phyloP scores from a whole-genome alignment of 2,113 vertebrate species.

The Oenanthe melanoleuca region DNA sequence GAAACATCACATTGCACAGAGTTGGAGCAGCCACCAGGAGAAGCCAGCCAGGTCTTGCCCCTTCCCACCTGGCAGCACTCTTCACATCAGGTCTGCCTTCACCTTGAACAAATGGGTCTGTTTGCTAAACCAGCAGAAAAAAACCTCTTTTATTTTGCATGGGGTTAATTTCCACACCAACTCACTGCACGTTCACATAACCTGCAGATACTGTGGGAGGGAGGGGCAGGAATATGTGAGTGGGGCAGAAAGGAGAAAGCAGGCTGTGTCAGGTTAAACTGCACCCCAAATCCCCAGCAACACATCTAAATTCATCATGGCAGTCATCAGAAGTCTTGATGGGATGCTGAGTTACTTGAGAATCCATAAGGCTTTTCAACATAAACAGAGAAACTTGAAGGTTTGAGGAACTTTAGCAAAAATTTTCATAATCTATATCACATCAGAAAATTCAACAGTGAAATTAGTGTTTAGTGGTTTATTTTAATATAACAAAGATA shows the following conservation, averaged over 20 bases:
- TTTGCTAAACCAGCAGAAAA: conserved; percentile 7
- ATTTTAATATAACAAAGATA: neutral
- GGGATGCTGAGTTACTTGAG: neutral
- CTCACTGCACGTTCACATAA: accelerated
- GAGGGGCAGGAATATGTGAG: neutral
- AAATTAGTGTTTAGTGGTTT: neutral
- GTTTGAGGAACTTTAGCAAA: neutral
- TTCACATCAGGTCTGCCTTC: neutral
- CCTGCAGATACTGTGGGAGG: neutral
- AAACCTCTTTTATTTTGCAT: neutral
- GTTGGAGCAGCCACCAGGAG: neutral
- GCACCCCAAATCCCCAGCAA: neutral
- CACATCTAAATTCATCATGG: neutral
- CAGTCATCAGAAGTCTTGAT: neutral
- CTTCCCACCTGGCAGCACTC: neutral
- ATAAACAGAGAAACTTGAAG: neutral
- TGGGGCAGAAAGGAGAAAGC: neutral
- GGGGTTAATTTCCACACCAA: neutral
- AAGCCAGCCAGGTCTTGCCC: neutral
- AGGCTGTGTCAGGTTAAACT: neutral
- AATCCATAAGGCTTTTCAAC: neutral
- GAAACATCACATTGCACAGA: neutral
- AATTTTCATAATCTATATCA: neutral
- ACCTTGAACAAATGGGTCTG: neutral
- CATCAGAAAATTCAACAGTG: neutral